These are phyloP conservation scores for Macrobrachium nipponense DNA, from an alignment of 1,140 invertebrate genomes.

Conservation along the genomic window DNA sequence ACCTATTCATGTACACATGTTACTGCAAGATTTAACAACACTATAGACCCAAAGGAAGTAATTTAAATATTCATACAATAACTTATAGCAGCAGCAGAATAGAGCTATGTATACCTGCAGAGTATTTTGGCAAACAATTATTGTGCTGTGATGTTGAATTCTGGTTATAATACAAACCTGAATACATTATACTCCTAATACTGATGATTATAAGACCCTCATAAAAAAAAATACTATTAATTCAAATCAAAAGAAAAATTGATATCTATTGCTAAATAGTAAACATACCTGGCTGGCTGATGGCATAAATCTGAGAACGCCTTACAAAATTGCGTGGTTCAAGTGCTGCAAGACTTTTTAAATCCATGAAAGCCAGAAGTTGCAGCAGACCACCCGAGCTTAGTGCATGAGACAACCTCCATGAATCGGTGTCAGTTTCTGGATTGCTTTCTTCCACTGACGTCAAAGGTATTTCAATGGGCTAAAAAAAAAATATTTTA, in stretches of 20 bases:
- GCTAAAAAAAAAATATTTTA: conserved; percentile 16
- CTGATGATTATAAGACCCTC: background rate
- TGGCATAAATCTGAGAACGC: conserved; percentile 47
- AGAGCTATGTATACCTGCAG: too few relatives aligned
- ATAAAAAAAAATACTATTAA: background rate
- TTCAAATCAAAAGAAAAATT: background rate
- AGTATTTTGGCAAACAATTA: too few relatives aligned
- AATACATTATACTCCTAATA: background rate
- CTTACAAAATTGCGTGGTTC: conserved; percentile 35
- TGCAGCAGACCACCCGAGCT: conserved; percentile 40
- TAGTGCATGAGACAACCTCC: conserved; percentile 45
- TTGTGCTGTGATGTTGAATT: too few relatives aligned
- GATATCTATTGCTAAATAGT: background rate
- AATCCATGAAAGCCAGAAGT: conserved; percentile 46
- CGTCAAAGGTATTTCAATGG: conserved; percentile 36
- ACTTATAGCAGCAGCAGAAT: too few relatives aligned
- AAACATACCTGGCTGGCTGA: conserved; percentile 50
- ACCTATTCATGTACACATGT: too few relatives aligned
- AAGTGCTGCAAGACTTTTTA: conserved; percentile 33
- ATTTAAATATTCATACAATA: too few relatives aligned
- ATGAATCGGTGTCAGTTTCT: conserved; percentile 20
- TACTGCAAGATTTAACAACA: too few relatives aligned
- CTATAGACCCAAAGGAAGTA: too few relatives aligned
- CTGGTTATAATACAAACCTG: too few relatives aligned
- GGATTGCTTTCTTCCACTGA: conserved; percentile 24